Base-by-base conservation (phyloP, 2,113 vertebrate species). In the Butorides virescens region DNA sequence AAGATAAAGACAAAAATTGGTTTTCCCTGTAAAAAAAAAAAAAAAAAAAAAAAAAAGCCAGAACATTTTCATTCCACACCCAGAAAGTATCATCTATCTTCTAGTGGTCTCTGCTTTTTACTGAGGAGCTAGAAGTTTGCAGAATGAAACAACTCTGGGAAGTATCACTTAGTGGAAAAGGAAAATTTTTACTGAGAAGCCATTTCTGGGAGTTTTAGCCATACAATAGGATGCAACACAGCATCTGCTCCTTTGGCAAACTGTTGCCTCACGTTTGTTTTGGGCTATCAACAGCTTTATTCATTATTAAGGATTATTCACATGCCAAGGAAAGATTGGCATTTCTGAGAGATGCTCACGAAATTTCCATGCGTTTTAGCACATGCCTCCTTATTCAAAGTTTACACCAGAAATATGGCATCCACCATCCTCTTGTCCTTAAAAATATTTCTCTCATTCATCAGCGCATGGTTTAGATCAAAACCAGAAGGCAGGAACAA, bases 181-280 rank as follows among this genome's bases (percentile, higher is more conserved):
- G 22, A 86, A 59, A 42, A 56, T 68, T 86, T 96, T 87, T 88
- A 34, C 59, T 68, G 30, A 68, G 84, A 88, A 93, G 42, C 18
- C 23, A 29, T 87, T 94, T 88, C 74, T 82, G 77, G 21, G 84
- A 82, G 44, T 74, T 95, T 85, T 76, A 89, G 75, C 44, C 74
- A 52, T 91, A 95, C 87, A 97, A 82, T 94, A 66, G 93, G 93
- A 89, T 46, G 29, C 36, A 90, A 78, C 68, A 74, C 86, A 91
- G 77, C 95, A 96, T 95, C 96, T 96, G 94, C 49, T 97, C 53
- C 44, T 91, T 94, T 96, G 96, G 94, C 96, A 96, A 76, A 93
- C 73, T 61, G 29, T 13, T 36, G 53, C 62, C 49, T 97, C 95
- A 72, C 87, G 93, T 95, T 96, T 91, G 84, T 94, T 87, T 92